These are phyloP conservation scores for Trichosurus vulpecula DNA, from an alignment of 2,797 vertebrate species.

Conservation along the genomic window DNA sequence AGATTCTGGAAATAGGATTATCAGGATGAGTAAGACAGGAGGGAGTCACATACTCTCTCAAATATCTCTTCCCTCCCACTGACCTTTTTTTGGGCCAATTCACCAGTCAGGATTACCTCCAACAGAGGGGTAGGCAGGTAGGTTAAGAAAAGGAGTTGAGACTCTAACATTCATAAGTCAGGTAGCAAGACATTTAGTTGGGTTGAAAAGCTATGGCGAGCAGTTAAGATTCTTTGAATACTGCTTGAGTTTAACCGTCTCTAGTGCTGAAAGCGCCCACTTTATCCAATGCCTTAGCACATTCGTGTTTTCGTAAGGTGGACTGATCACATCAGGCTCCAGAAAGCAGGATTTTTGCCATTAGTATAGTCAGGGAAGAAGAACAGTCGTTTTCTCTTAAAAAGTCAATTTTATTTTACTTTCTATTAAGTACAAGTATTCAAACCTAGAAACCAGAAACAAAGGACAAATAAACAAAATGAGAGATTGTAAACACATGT, in stretches of 20 bases:
- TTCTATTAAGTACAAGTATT: background rate
- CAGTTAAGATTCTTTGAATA: background rate
- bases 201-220: conserved; percentile 34
- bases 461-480: background rate
- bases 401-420: background rate
- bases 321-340: background rate
- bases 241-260: background rate
- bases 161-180: conserved; percentile 42
- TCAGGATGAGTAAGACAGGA: background rate
- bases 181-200: conserved; percentile 22
- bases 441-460: background rate
- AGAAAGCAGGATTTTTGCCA: background rate
- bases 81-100: background rate
- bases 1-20: background rate
- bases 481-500: background rate
- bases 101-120: background rate
- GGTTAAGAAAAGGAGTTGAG: conserved; percentile 36
- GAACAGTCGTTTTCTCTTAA: background rate
- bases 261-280: background rate
- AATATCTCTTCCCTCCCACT: background rate
- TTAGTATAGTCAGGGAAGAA: background rate
- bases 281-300: background rate
- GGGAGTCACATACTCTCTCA: background rate
- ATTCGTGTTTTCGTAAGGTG: background rate
- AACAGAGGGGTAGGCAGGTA: background rate